Evolutionary conservation across 2,888 invertebrate species (phyloP), one percentile per base, ranked within the genome.

Genomic region (Dasypogon diadema): DNA sequence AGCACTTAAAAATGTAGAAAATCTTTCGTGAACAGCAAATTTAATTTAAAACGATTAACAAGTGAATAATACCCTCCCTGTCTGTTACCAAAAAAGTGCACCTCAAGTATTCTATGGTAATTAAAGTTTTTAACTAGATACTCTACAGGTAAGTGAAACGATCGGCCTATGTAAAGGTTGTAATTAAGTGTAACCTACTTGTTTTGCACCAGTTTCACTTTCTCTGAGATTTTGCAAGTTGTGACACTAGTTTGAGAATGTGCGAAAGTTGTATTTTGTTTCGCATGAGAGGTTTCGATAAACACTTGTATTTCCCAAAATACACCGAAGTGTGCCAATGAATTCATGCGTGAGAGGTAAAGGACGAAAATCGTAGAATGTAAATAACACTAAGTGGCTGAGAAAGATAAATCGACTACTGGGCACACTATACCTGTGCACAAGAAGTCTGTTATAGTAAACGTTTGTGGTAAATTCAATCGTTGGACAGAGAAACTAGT

Each of bases 181-280:
- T n/a, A 60, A 60, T 58, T 60, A 60, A 60, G 42, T 60, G 60
- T 60, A 16, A 34, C 60, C 42, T n/a, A 60, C 60, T 60, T 60
- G 60, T 60, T 30, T 60, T 18, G 37, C n/a, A 37, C 37, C 37
- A 37, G 58, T 60, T 60, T 60, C 60, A 60, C 60, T 60, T 60
- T 60, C 60, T 60, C 60, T 60, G 37, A 60, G 4, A 37, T 37
- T 37, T 60, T 42, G 18, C 55, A 60, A 60, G 60, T 37, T 60
- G 60, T 18, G 34, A 60, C 60, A 60, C 60, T 37, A 37, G 60
- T 34, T 34, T 16, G 37, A 60, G 60, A 60, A 37, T 21, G 37
- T 60, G 60, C 60, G 60, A 60, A 60, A 60, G 60, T 60, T 60
- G 60, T 10, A 34, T 37, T 37, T 34, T 42, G 60, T 60, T 60